Base-by-base conservation (phyloP, 2,113 vertebrate genomes). In the Agelaius phoeniceus region DNA sequence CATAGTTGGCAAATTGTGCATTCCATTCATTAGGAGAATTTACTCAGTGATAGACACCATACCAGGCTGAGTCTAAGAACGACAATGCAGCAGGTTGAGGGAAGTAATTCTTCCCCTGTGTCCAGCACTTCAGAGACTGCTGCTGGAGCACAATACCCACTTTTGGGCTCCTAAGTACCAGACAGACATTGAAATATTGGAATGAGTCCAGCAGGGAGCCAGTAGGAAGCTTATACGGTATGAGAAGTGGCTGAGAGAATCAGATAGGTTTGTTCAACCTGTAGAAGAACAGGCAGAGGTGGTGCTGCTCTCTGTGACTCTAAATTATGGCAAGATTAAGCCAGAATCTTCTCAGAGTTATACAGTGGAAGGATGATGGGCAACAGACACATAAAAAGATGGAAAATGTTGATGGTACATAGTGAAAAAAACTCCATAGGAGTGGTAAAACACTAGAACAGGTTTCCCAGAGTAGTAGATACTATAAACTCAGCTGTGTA, bases 351-450 rank as follows among this genome's bases (percentile, higher is more conserved):
- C 52, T 79, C 30, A 33, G 39, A 54, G 7, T 9, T 76, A 28
- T 14, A 11, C 4, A 48, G 13, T 37, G 33, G 52, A 79, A 88
- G 26, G 31, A 44, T 51, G n/a, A 83, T 7, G 6, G 31, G 11
- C 24, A 71, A 41, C n/a, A 67, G 15, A 71, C 5, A 46, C 10
- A 72, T 71, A n/a, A 66, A 24, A 62, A 71, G 13, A 37, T 13
- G 28, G 22, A 49, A 75, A 85, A 88, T 41, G 16, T 57, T 63
- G 20, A 41, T 6, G 15, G 30, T 37, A 5, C 5, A 10, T 37
- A 30, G 44, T 28, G 11, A 1, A 24, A 37, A 24, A 84, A 66
- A 14, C 0, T 2, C 13, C 8, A 18, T 1, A 44, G 46, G 4
- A 75, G 4, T 3, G 2, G 8, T 24, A 28, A 57, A 85, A 58